Evolutionary conservation across 2,113 vertebrate species (phyloP), one percentile per base, ranked within the genome.

Genomic region (Ardeotis arabs): DNA sequence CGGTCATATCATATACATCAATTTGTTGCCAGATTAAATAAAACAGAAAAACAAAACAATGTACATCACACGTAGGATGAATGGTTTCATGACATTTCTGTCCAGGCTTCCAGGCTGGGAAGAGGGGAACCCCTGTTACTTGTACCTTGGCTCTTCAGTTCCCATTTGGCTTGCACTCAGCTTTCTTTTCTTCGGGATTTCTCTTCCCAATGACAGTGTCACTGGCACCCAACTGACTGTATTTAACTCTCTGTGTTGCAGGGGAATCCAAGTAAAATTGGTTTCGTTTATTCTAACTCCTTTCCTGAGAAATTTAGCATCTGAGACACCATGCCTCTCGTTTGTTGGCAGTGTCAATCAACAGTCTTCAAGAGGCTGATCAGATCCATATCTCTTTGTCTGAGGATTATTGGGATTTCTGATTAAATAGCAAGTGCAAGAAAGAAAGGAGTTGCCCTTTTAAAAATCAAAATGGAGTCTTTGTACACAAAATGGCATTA

Each of bases 1-100:
- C 0, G 0, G 28, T 63, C 47, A 5, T 41, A 31, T 37, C 18
- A 29, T 41, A 64, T 3, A 28, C 1, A 0, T 5, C 5, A 1
- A 70, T 80, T 72, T 84, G 87, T 5, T 33, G 47, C 44, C 84
- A 82, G 66, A 52, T 87, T 41, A 73, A 84, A 82, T 52, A 41
- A 27, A 91, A 70, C 6, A 75, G 50, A 66, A 15, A 28, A 78
- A 25, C 31, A 74, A 63, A 83, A 53, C 25, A n/a, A 37, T 14
- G 33, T 6, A 55, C 28, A 41, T 22, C 44, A 69, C 4, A 1
- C 0, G 5, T 31, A 33, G 44, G n/a, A 67, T 55, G 55, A 77
- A 74, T 0, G 2, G 6, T n/a, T 87, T 60, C 5, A 28, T 58
- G 80, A 23, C 62, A 75, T 53, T 89, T 78, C 85, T 76, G 33